Conservation (phyloP, 1,140 invertebrate species). For the Pogonomyrmex barbatus region DNA sequence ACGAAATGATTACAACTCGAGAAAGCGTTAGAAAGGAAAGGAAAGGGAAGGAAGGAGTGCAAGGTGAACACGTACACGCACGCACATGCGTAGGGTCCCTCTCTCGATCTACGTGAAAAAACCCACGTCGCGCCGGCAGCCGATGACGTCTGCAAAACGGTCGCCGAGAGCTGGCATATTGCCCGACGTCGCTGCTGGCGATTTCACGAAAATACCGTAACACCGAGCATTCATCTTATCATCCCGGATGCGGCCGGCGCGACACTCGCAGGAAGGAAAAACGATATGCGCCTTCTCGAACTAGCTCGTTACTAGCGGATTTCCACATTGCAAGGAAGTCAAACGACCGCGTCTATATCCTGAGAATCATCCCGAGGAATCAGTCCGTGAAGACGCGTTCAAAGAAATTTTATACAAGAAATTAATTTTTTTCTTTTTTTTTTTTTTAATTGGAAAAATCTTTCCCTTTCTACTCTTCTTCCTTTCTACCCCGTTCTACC, state of each 20-base stretch:
- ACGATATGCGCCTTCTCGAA: neutral
- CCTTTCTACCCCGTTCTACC: neutral
- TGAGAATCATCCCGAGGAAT: neutral
- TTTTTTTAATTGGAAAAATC: neutral
- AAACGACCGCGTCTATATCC: neutral
- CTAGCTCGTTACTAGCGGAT: neutral
- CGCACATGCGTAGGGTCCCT: neutral
- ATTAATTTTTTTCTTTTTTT: neutral
- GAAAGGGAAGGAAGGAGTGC: neutral
- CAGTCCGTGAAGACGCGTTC: neutral
- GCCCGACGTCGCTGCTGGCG: neutral
- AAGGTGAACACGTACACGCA: neutral
- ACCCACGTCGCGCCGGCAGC: conserved; percentile 18
- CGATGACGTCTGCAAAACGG: conserved; percentile 17
- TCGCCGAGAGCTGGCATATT: neutral
- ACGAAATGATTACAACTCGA: neutral
- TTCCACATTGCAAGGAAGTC: neutral
- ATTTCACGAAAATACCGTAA: conserved; percentile 34
- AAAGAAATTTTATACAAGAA: neutral
- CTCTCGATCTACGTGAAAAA: neutral
- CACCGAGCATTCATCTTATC: conserved; percentile 25
- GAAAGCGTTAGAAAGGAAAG: neutral
- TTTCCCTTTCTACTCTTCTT: too few species aligned
- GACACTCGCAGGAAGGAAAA: neutral
- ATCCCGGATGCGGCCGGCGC: conserved; percentile 6